Percentiles rank a stretch among this genome's conserved stretches.
Conservation (phyloP, 1,140 invertebrate genomes). For the Camponotus pennsylvanicus region DNA sequence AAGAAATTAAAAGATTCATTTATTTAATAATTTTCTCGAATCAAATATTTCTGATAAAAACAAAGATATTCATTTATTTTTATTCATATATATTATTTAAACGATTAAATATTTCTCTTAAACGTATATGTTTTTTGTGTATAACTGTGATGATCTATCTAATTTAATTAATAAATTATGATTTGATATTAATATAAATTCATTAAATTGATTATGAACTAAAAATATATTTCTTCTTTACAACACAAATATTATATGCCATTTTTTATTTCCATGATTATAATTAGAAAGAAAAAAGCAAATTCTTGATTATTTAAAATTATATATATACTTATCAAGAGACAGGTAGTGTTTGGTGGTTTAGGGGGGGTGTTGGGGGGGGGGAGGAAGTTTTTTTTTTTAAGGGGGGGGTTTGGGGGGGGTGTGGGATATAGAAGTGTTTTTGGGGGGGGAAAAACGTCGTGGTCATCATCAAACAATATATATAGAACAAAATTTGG, state of each 20-base stretch:
- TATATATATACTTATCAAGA: slow-evolving; percentile 9
- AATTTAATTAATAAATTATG: background rate
- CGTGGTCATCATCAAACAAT: no score
- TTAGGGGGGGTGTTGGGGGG: no score
- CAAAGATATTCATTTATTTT: background rate
- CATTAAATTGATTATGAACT: background rate
- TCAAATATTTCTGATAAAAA: background rate
- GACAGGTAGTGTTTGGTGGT: no score
- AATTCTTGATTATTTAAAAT: background rate
- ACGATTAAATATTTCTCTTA: background rate
- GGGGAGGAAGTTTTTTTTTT: no score
- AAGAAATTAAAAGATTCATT: no score
- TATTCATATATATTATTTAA: background rate
- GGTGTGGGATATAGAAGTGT: no score
- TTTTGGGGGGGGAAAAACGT: no score
- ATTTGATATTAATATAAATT: background rate
- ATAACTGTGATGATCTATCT: background rate
- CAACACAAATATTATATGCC: background rate
- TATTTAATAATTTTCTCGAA: no score
- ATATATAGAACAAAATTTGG: no score
- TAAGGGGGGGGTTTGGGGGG: no score
- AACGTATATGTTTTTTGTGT: background rate
- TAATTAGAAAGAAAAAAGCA: background rate
- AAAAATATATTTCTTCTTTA: background rate
- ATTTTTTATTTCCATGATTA: background rate